These are phyloP conservation scores for Bradypus variegatus DNA, from an alignment of 2,797 vertebrate genomes.

Conservation along the genomic window DNA sequence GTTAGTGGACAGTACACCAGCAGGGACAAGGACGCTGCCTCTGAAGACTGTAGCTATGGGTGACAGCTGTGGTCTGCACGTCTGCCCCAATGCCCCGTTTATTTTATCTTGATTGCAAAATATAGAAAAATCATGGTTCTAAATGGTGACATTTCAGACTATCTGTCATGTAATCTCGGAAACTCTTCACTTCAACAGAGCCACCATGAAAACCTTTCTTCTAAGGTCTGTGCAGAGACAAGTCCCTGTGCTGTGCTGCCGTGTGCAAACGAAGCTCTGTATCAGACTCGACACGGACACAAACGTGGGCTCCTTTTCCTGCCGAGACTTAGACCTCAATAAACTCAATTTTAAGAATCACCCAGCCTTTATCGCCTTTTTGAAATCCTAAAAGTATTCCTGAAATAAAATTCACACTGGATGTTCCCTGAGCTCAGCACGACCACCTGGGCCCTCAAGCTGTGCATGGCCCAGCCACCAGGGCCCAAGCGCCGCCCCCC, in stretches of 20 bases:
- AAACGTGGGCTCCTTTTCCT: background rate
- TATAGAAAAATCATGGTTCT: background rate
- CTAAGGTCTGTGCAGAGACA: background rate
- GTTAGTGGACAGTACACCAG: background rate
- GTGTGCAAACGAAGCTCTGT: accelerated
- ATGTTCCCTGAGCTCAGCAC: background rate
- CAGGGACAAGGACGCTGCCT: too few species aligned
- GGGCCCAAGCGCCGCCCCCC: accelerated
- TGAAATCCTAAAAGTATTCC: accelerated
- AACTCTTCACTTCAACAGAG: background rate
- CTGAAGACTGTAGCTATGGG: background rate
- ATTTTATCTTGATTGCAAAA: background rate
- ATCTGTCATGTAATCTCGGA: background rate
- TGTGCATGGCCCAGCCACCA: too few species aligned
- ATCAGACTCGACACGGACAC: background rate
- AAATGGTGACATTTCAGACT: background rate
- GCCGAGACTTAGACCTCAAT: accelerated
- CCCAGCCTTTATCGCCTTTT: background rate
- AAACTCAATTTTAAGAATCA: background rate
- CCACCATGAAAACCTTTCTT: background rate
- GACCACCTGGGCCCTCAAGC: background rate
- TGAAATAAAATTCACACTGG: background rate
- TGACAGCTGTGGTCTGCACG: background rate
- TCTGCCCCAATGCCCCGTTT: background rate
- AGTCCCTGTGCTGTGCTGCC: background rate